phyloP scores from a whole-genome alignment of 2,113 vertebrate genomes.

The Crypturellus undulatus region DNA sequence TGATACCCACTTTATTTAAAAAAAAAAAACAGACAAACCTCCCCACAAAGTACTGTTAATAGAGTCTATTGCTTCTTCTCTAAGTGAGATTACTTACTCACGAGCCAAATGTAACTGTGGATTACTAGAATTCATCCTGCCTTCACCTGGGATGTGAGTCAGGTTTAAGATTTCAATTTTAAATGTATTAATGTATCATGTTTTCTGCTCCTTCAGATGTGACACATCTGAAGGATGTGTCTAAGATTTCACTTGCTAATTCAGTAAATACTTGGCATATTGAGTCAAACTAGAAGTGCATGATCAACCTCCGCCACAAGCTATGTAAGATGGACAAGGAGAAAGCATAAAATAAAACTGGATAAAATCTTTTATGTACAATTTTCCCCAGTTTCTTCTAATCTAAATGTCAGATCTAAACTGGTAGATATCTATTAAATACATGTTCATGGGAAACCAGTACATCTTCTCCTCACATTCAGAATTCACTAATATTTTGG shows the following conservation, averaged over 20 bases:
- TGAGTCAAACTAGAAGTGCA: background rate
- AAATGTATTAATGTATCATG: background rate
- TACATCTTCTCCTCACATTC: background rate
- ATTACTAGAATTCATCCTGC: background rate
- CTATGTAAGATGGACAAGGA: background rate
- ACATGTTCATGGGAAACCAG: background rate
- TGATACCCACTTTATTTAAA: background rate
- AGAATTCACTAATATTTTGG: background rate
- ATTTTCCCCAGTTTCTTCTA: background rate
- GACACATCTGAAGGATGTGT: too few relatives aligned
- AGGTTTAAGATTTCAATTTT: background rate
- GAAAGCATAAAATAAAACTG: background rate
- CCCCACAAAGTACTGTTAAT: background rate
- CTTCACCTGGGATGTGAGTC: background rate
- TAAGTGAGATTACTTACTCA: background rate
- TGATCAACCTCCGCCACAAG: background rate
- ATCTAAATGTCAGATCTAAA: background rate
- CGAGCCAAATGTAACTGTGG: background rate
- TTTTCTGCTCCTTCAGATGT: background rate
- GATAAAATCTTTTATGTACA: background rate
- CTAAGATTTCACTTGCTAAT: background rate
- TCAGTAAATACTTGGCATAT: background rate
- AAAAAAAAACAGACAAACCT: background rate
- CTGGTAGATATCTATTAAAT: background rate
- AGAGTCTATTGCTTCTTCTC: background rate